Base-by-base conservation (phyloP, 1,140 invertebrate species). In the Penaeus indicus region DNA sequence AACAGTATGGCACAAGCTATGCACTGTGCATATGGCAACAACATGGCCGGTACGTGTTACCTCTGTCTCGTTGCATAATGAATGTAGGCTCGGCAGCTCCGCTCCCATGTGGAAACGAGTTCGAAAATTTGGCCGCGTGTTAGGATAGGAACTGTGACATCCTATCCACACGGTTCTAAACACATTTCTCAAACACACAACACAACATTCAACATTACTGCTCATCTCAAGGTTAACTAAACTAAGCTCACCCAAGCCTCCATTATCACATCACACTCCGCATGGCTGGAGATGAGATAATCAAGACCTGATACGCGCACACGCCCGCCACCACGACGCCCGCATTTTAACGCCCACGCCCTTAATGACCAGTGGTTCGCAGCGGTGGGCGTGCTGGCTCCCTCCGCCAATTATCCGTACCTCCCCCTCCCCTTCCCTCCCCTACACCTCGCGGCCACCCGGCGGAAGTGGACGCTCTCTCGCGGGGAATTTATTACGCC, bases 1-100 rank as follows among this genome's bases (percentile, higher is more conserved):
- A 90, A 90, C 82, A 90, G 89, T 62, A 90, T 90, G 89, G 89
- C 89, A 27, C 89, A 90, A 67, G 89, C 89, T 22, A 90, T 90
- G 89, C 89, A 90, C 85, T 90, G 89, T 83, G 89, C 89, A 81
- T 90, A 90, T 63, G 89, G 89, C 67, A 90, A 90, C 85, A 90
- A 90, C 78, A 90, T 90, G 89, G 89, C 89, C 85, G 89, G 89
- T 90, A 88, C 32, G 89, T 87, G 81, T 75, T 83, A 63, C 16
- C 64, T 38, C 13, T 72, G 25, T 32, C 32, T 32, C 67, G n/a
- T 72, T 32, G 32, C 67, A 32, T 72, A 72, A 72, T 25, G n/a
- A 72, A 72, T 11, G 18, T 32, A 54, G 54, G 54, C 54, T 54
- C 54, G 54, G 16, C 67, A 19, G 16, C 8, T 25, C 67, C n/a